Evolutionary conservation across 1,140 invertebrate genomes (phyloP).

Genomic region (Diorhabda sublineata): DNA sequence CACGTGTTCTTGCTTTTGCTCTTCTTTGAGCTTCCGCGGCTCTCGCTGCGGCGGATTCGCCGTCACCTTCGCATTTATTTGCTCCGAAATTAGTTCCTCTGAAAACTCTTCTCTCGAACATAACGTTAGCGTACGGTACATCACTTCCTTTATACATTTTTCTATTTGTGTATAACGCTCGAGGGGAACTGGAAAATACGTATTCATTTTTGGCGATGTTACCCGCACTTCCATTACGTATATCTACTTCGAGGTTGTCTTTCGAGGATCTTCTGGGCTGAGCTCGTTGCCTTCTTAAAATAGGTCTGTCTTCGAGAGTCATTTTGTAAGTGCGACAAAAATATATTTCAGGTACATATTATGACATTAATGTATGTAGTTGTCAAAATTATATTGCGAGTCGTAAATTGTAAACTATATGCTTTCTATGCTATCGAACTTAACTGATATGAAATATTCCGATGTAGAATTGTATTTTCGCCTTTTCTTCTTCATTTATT

Average conservation of each 20-base stretch:
- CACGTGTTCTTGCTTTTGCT: slow-evolving; percentile 56
- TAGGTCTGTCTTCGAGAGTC: slow-evolving; percentile 18
- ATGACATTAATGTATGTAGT: background rate
- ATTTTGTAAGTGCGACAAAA: slow-evolving; percentile 1
- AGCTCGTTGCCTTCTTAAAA: slow-evolving; percentile 8
- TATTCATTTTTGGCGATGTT: slow-evolving; percentile 26
- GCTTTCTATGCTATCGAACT: too few relatives aligned
- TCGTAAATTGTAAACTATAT: too few relatives aligned
- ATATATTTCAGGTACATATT: slow-evolving; percentile 8
- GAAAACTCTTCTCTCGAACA: slow-evolving; percentile 79
- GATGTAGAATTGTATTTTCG: background rate
- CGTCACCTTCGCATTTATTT: slow-evolving; percentile 51
- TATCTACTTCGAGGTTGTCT: slow-evolving; percentile 9
- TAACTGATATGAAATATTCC: background rate
- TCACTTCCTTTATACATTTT: slow-evolving; percentile 36
- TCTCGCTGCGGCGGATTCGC: slow-evolving; percentile 55
- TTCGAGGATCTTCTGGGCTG: background rate
- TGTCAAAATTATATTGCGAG: too few relatives aligned
- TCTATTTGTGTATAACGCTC: slow-evolving; percentile 38
- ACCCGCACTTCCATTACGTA: background rate
- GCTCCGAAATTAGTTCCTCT: slow-evolving; percentile 64
- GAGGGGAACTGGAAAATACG: slow-evolving; percentile 38
- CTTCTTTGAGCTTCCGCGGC: slow-evolving; percentile 60
- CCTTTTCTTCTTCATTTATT: slow-evolving; percentile 8
- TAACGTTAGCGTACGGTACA: slow-evolving; percentile 68